Evolutionary conservation across 2,113 vertebrate genomes (phyloP), one percentile per base, ranked within the genome.

Genomic region (Scalopus aquaticus): DNA sequence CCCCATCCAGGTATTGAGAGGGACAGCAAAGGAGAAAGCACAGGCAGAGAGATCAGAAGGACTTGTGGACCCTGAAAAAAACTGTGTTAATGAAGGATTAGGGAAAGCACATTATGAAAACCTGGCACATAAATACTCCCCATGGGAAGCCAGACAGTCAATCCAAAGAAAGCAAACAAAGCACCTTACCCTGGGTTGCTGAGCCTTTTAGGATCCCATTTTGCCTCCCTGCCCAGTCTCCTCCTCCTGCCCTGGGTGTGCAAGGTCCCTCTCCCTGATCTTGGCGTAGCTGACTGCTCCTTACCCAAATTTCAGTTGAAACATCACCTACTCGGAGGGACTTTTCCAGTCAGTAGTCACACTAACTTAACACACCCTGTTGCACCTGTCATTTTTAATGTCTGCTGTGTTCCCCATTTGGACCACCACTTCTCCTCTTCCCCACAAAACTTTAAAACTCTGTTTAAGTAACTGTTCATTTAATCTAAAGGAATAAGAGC

Each of bases 391-490:
- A 76, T 72, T 70, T 69, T 49, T 69, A 67, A 84, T 35, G 46
- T 82, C 44, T 51, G n/a, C 39, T 64, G 22, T 0, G 7, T 11
- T 7, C 46, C 32, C 28, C 30, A 49, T 7, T 77, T 70, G 5
- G 2, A n/a, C 22, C 13, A 7, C 11, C 24, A 1, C 32, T 12
- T 1, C 0, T 26, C 2, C 9, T 9, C 26, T 22, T 1, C 32
- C 4, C 10, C 26, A 5, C 4, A 60, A 62, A 62, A 62, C 9
- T 5, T 56, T 56, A 56, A 56, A 19, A 26, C 8, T 30, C 54
- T 56, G 54, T 9, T 16, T 54, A 58, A 65, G 44, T 44, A 60
- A 65, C 22, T 65, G 58, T 19, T 62, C 28, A 22, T 56, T 88
- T 42, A 58, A 64, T 32, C 19, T 39, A 46, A 82, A 83, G 15